Percentiles rank a stretch among this genome's conserved stretches.
phyloP scores from a whole-genome alignment of 1,140 invertebrate species.

The Dendrolimus kikuchii region DNA sequence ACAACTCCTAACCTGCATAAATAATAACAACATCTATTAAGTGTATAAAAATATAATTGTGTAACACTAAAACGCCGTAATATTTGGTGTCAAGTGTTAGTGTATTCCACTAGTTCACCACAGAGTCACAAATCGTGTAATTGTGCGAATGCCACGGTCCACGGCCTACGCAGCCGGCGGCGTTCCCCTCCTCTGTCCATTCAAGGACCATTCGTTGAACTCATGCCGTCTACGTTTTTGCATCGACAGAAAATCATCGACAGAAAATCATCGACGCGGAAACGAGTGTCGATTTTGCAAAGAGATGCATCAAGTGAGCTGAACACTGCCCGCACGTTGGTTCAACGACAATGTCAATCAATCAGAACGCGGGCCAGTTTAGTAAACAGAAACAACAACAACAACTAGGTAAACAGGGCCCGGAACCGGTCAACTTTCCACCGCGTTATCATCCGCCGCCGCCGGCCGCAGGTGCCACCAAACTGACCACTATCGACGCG shows the following conservation, averaged over 20 bases:
- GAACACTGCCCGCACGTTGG: constrained; percentile 40
- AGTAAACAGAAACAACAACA: constrained; percentile 66
- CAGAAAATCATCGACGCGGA: constrained; percentile 41
- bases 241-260: constrained; percentile 32
- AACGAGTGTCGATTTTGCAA: constrained; percentile 35
- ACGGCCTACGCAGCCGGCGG: constrained; percentile 61
- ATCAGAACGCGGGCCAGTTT: constrained; percentile 59
- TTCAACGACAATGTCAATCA: constrained; percentile 64
- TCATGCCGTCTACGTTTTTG: constrained; percentile 46
- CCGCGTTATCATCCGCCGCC: constrained; percentile 68
- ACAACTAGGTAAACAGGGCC: constrained; percentile 65
- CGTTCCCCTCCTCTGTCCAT: constrained; percentile 60
- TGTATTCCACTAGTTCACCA: constrained; percentile 6
- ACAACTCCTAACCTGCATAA: constrained; percentile 1
- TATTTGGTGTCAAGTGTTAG: neutral
- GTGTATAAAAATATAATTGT: too few relatives aligned
- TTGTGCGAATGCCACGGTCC: constrained; percentile 65
- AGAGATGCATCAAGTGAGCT: constrained; percentile 36
- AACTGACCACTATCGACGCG: constrained; percentile 50
- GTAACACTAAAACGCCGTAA: neutral
- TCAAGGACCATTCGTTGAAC: constrained; percentile 68
- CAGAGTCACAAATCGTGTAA: constrained; percentile 29
- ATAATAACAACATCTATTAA: too few relatives aligned
- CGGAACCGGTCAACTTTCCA: constrained; percentile 66
- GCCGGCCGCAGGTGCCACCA: constrained; percentile 50